A percentile compares a stretch with the other conserved stretches of the same genome.
These are phyloP conservation scores for Diabrotica balteata DNA, from an alignment of 2,888 invertebrate species.

Conservation along the genomic window DNA sequence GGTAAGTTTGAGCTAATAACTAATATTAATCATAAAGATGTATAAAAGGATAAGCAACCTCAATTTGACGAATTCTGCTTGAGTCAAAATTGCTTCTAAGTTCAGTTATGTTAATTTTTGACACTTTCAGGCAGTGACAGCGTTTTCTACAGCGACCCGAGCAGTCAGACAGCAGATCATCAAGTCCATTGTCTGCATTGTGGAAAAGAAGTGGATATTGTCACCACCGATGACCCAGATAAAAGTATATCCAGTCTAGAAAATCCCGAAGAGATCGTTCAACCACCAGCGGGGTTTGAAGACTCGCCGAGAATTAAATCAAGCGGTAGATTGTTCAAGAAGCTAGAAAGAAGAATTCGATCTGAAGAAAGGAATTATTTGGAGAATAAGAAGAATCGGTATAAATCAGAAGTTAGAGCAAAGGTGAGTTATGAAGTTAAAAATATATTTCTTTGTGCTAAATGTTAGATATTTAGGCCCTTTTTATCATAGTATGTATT, in stretches of 20 bases:
- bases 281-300: constrained; percentile 88
- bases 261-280: constrained; percentile 72
- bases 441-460: too few relatives aligned
- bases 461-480: too few relatives aligned
- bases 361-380: constrained; percentile 76
- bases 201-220: constrained; percentile 73
- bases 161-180: constrained; percentile 63
- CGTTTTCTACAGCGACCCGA: constrained; percentile 86
- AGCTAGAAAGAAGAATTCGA: constrained; percentile 75
- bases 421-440: constrained; percentile 64
- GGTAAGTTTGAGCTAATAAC: constrained; percentile 49
- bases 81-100: too few relatives aligned
- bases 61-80: too few relatives aligned
- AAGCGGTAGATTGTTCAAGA: constrained; percentile 74
- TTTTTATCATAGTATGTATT: too few relatives aligned
- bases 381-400: constrained; percentile 68
- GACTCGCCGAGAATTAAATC: constrained; percentile 71
- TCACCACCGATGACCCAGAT: constrained; percentile 57
- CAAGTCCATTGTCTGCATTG: constrained; percentile 80
- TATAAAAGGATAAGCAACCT: too few relatives aligned
- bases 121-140: constrained; percentile 76
- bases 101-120: background rate
- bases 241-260: constrained; percentile 43
- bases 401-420: constrained; percentile 78
- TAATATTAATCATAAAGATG: too few relatives aligned